These are phyloP conservation scores for Parnassius orleans DNA, from an alignment of 2,888 invertebrate species.

Conservation along the genomic window DNA sequence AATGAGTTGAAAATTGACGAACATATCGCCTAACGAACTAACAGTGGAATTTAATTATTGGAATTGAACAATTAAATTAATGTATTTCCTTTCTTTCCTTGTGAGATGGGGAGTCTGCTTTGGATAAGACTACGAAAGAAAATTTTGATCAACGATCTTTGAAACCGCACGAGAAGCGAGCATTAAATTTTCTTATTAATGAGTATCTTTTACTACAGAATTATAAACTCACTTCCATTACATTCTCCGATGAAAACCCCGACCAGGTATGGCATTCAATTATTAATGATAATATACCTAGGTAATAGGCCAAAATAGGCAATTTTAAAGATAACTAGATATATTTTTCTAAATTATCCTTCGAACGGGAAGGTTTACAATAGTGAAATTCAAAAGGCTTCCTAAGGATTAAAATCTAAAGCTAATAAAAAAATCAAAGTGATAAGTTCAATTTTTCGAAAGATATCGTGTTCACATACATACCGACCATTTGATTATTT, in stretches of 20 bases:
- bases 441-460: no score
- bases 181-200: slow-evolving; percentile 92
- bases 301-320: not conserved
- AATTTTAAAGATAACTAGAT: not conserved
- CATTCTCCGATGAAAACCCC: slow-evolving; percentile 95
- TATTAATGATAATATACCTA: not conserved
- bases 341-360: no score
- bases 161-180: slow-evolving; percentile 90
- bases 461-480: no score
- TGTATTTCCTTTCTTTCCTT: slow-evolving; percentile 1
- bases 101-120: slow-evolving; percentile 68
- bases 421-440: no score
- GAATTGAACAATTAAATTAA: not conserved
- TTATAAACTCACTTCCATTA: slow-evolving; percentile 93
- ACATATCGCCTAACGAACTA: no score
- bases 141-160: slow-evolving; percentile 71
- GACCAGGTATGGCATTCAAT: slow-evolving; percentile 83
- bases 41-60: no score
- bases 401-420: no score
- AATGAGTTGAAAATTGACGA: no score
- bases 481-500: no score
- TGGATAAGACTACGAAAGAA: slow-evolving; percentile 63
- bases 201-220: slow-evolving; percentile 90
- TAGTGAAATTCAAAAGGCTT: no score
- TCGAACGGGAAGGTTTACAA: no score